Conservation (phyloP, 2,888 invertebrate species). For the Halocaridina rubra region DNA sequence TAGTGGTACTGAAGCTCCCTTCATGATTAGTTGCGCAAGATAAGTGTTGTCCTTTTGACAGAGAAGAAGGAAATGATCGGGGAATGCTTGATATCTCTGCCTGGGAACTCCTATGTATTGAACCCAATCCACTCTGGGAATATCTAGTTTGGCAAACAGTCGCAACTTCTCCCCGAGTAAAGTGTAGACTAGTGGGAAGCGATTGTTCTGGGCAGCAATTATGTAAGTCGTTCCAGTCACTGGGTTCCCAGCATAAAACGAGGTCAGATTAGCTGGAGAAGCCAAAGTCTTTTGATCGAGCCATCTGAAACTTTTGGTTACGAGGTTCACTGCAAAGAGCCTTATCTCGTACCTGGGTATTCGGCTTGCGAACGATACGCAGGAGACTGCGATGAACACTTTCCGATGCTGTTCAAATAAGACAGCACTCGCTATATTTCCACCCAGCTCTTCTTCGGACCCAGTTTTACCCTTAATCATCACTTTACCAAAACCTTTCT, state of each 20-base stretch:
- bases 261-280: background rate
- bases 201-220: constrained; percentile 5
- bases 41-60: background rate
- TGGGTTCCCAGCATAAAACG: constrained; percentile 15
- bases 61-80: constrained; percentile 27
- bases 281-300: background rate
- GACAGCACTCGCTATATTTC: background rate
- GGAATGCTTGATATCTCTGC: background rate
- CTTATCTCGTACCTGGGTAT: background rate
- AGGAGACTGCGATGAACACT: constrained; percentile 2
- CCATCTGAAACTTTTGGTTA: background rate
- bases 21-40: constrained; percentile 22
- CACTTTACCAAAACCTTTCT: background rate
- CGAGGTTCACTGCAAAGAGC: constrained; percentile 16
- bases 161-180: constrained; percentile 20
- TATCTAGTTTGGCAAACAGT: constrained; percentile 6
- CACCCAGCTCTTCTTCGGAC: background rate
- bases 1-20: background rate
- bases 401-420: background rate
- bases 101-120: background rate
- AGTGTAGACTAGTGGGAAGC: constrained; percentile 3
- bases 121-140: constrained; percentile 3
- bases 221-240: constrained; percentile 11
- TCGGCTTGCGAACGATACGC: constrained; percentile 10
- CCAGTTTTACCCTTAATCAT: background rate